Conservation (phyloP, 2,888 invertebrate species). For the Rhagonycha fulva region DNA sequence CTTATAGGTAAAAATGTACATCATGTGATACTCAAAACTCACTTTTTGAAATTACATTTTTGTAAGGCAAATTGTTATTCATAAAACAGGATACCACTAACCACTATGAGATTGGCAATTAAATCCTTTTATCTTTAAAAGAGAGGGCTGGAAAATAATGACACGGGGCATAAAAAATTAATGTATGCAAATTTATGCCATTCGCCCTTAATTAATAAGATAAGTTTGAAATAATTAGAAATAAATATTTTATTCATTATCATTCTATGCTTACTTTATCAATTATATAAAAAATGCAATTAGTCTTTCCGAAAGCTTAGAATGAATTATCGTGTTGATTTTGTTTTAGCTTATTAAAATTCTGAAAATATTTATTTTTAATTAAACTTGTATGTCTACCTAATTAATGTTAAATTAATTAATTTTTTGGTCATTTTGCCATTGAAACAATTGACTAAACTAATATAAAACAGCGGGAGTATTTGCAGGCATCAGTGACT, state of each 20-base stretch:
- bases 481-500: not conserved
- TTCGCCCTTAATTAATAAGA: too few species aligned
- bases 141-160: too few species aligned
- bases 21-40: too few species aligned
- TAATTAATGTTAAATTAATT: not conserved
- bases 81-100: too few species aligned
- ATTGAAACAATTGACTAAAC: not conserved
- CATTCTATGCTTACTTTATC: not conserved
- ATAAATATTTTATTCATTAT: not conserved
- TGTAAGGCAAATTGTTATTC: too few species aligned
- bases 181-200: too few species aligned
- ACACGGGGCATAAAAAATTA: too few species aligned
- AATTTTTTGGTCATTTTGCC: not conserved
- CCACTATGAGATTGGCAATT: too few species aligned
- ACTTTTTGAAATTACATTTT: too few species aligned
- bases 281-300: not conserved
- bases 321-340: not conserved
- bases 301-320: not conserved
- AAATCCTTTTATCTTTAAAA: too few species aligned
- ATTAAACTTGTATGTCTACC: not conserved
- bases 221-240: not conserved
- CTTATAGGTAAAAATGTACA: too few species aligned
- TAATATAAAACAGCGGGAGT: not conserved
- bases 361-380: not conserved
- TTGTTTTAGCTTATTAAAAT: too few species aligned